Base-by-base conservation (phyloP, 2,113 vertebrate species). In the Pteronura brasiliensis region DNA sequence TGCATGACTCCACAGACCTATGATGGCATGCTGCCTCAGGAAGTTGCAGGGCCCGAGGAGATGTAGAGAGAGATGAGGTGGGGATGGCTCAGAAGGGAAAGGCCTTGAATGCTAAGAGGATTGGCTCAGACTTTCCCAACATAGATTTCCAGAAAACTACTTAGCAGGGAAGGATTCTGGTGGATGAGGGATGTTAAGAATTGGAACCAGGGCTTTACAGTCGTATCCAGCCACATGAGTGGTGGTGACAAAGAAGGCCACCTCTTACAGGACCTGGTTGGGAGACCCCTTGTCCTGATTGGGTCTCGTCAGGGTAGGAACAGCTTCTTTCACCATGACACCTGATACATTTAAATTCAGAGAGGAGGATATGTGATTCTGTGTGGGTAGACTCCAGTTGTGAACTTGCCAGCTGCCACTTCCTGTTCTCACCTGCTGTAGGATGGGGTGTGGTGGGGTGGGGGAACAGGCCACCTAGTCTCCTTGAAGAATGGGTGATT, bases 301-400 rank as follows among this genome's bases (percentile, higher is more conserved):
- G 31, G 27, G 17, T 93, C 74, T 76, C 4, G 6, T 55, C 20
- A 12, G 55, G 27, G 36, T 20, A 47, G 80, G 36, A 81, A 18
- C 34, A 18, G 82, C 86, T 89, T 63, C 74, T 83, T 86, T 74
- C 55, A 6, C 55, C 4, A 9, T 0, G n/a, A 97, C 97, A 91
- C 97, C 82, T 97, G 97, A 93, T 98, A 97, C 95, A 89, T 97
- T 98, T 97, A 97, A 97, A 98, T 97, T 84, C 97, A 91, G 98
- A 97, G 95, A 97, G 97, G 96, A 98, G 98, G 98, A 98, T 98
- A 96, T 98, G 98, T 97, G 98, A 96, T 96, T 98, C 96, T 97
- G 97, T 95, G 98, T 98, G 98, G 98, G 98, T 98, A 98, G 98
- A 97, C 97, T 98, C 98, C 97, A 98, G 96, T 98, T 98, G 98